Base-by-base conservation (phyloP, 2,113 vertebrate genomes). In the Ivindomyrus marchei region DNA sequence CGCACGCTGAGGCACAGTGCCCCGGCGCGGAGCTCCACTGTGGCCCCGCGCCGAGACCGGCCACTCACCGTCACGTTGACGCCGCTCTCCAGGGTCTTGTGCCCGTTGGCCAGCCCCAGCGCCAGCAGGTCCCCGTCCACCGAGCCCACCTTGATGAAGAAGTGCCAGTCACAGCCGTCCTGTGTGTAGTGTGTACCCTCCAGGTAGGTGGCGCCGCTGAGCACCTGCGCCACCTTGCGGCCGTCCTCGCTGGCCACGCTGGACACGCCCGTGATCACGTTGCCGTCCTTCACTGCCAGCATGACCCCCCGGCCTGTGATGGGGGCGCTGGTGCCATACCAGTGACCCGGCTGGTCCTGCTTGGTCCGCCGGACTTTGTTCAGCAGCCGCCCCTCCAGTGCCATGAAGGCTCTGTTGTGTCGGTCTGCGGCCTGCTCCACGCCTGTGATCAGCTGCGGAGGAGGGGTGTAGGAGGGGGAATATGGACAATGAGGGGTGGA, bases 401-500 rank as follows among this genome's bases (percentile, higher is more conserved):
- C 97, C 96, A 98, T 94, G 93, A 98, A 98, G 83, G 97, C 97
- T 92, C 97, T 96, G 90, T 97, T 98, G 91, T 97, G 97, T 84
- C 97, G 95, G 92, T 97, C 97, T 1, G 97, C 96, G 0, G 95
- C 96, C 94, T 97, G 97, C 93, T 98, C 97, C 53, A 98, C 96
- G 62, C 97, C 97, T 8, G 97, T 97, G 74, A 97, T 96, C 66
- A 97, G 94, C 97, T 97, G 94, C 27, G 21, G 53, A 56, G 36
- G 9, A 45, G 87, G 8, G 52, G 15, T 15, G 56, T 46, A 46
- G 19, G 66, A 31, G 66, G 62, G 66, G 70, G 36, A 39, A 77
- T 77, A 39, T 39, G 15, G 70, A 39, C 27, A 15, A 7, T 31
- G 62, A 39, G 70, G 11, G 31, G 70, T 5, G 70, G 31, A 39